A percentile compares a stretch with the other conserved stretches of the same genome.
phyloP scores from a whole-genome alignment of 2,888 invertebrate species.

The Rhagonycha lutea region DNA sequence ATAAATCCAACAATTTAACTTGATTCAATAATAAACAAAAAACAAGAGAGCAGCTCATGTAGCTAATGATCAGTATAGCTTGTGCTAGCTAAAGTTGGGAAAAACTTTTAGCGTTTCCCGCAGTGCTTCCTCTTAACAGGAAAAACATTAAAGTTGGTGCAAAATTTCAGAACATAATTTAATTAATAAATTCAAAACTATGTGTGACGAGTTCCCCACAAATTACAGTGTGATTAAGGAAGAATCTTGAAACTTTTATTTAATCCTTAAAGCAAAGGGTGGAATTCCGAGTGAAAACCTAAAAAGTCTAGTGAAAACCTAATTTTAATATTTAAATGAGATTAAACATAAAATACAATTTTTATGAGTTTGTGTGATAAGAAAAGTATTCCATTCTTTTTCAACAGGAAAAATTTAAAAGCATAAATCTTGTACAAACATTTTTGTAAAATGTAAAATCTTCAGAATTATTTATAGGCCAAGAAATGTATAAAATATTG shows the following conservation, averaged over 20 bases:
- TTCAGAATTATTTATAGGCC: conserved; percentile 16
- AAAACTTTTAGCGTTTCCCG: background rate
- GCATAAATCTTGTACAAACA: conserved; percentile 10
- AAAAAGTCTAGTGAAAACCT: background rate
- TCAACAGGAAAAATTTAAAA: background rate
- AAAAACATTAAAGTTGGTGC: background rate
- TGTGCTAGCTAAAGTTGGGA: background rate
- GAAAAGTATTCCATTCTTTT: background rate
- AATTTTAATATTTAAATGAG: background rate
- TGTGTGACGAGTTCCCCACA: background rate
- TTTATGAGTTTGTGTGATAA: conserved; percentile 4
- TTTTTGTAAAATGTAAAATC: conserved; percentile 10
- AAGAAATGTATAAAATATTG: conserved; percentile 13
- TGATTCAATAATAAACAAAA: background rate
- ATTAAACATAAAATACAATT: conserved; percentile 1
- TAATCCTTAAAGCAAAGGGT: background rate
- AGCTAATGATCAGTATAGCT: background rate
- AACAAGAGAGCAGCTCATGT: background rate
- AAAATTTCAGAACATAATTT: background rate
- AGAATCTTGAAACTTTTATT: background rate
- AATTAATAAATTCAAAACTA: background rate
- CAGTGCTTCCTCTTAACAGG: background rate
- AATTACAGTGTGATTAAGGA: background rate
- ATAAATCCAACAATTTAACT: background rate
- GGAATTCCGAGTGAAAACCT: background rate